Evolutionary conservation across 2,888 invertebrate genomes (phyloP).

Genomic region (Dione vanillae): DNA sequence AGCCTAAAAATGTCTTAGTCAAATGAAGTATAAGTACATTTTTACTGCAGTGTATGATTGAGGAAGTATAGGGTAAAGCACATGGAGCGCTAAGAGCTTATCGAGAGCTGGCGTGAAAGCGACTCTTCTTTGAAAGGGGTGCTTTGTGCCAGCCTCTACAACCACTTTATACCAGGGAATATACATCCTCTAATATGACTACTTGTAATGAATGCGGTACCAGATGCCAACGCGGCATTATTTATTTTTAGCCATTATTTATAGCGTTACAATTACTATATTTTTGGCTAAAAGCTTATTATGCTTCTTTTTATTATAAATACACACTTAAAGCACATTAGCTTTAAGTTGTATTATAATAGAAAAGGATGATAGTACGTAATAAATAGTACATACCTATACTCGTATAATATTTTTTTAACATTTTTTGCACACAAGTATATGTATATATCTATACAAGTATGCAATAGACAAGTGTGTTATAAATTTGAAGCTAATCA

Average conservation of each 20-base stretch:
- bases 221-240: slow-evolving; percentile 43
- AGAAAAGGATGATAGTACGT: too few species aligned
- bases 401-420: too few species aligned
- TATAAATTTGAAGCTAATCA: slow-evolving; percentile 46
- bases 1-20: slow-evolving; percentile 24
- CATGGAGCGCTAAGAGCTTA: slow-evolving; percentile 60
- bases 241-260: slow-evolving; percentile 17
- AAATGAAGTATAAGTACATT: slow-evolving; percentile 30
- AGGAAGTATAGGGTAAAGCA: slow-evolving; percentile 43
- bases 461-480: background rate
- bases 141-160: slow-evolving; percentile 73
- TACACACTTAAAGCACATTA: too few species aligned
- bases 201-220: slow-evolving; percentile 55
- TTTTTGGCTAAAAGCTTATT: slow-evolving; percentile 5
- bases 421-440: too few species aligned
- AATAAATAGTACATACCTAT: too few species aligned
- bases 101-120: slow-evolving; percentile 72
- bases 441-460: too few species aligned
- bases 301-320: too few species aligned
- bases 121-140: slow-evolving; percentile 70
- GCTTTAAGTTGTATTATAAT: too few species aligned
- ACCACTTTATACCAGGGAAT: slow-evolving; percentile 66
- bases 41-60: slow-evolving; percentile 42
- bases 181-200: slow-evolving; percentile 58
- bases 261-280: slow-evolving; percentile 43